Evolutionary conservation across 2,888 invertebrate genomes (phyloP), one percentile per base, ranked within the genome.

Genomic region (Lamproptera curius): DNA sequence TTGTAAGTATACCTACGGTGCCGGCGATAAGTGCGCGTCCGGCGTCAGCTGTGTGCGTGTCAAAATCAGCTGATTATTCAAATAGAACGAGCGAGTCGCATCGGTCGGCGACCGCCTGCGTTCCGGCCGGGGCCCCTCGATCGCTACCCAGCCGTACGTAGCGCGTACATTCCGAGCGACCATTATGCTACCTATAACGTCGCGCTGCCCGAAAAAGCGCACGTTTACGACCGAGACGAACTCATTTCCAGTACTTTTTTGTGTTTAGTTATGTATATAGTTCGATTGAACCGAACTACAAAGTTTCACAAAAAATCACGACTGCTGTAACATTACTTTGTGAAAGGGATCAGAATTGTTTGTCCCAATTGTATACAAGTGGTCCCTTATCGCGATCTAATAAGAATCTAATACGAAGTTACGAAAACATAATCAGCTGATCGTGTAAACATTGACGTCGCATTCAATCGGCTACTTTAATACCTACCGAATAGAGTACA

Each of bases 1-100:
- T 67, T 63, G 69, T 63, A 47, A 52, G 52, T 54, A 61, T 60
- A 57, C 56, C 60, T 67, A 70, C 60, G n/a, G n/a, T 67, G 71
- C 62, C 58, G 60, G 69, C 71, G 77, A 82, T 82, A 85, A 79
- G 71, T 75, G 70, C 72, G 76, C 77, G 77, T 72, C 64, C 66
- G 68, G 76, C 73, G 79, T 83, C 86, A 85, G 87, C 87, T 85
- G 85, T 82, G 69, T 71, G 80, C 81, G 85, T 84, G 87, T 88
- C 88, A 88, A 84, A 88, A 88, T 87, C 88, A 88, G 88, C 88
- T 88, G 88, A 87, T 87, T 85, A 88, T 85, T 85, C 85, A 87
- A 87, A 88, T 87, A 87, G 82, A 82, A 80, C 77, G 76, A 76
- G 73, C 75, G 65, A 72, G 71, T 67, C 70, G 70, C 69, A 62